Percentiles rank a stretch among this genome's conserved stretches.
These are phyloP conservation scores for Agrochola circellaris DNA, from an alignment of 2,888 invertebrate genomes.

Conservation along the genomic window DNA sequence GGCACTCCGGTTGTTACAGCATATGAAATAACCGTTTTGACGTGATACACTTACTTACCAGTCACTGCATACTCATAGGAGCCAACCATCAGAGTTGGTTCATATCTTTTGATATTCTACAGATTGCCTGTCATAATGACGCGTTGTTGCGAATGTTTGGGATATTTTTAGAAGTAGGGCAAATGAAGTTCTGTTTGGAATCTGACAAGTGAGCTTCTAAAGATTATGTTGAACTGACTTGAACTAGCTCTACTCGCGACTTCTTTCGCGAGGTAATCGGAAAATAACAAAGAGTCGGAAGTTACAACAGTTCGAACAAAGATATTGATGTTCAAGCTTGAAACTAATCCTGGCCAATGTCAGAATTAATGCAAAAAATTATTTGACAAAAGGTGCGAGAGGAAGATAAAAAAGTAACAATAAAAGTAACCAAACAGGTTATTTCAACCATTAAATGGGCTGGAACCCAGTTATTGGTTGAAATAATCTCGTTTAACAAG, in stretches of 20 bases:
- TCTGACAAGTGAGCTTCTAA: slow-evolving; percentile 57
- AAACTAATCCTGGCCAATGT: slow-evolving; percentile 1
- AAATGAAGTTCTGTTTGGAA: slow-evolving; percentile 71
- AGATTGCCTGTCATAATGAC: slow-evolving; percentile 71
- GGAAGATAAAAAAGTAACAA: no score
- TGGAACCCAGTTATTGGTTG: no score
- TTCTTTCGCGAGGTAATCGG: neutral
- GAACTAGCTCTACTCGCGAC: neutral
- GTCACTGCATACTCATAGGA: slow-evolving; percentile 47
- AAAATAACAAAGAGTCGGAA: slow-evolving; percentile 6
- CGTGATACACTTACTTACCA: slow-evolving; percentile 59
- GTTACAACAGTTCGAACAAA: slow-evolving; percentile 2
- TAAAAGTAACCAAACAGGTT: neutral
- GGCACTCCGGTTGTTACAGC: slow-evolving; percentile 70
- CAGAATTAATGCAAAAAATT: neutral
- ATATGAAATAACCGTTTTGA: slow-evolving; percentile 76
- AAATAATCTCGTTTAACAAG: no score
- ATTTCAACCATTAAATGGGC: neutral
- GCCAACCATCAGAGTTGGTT: slow-evolving; percentile 33
- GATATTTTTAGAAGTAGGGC: slow-evolving; percentile 77
- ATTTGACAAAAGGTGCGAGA: neutral
- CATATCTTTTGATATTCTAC: slow-evolving; percentile 70
- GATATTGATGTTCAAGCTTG: neutral
- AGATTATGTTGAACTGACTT: slow-evolving; percentile 20
- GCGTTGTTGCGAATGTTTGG: slow-evolving; percentile 65